phyloP scores from a whole-genome alignment of 1,140 invertebrate genomes.

The Caenorhabditis tropicalis region DNA sequence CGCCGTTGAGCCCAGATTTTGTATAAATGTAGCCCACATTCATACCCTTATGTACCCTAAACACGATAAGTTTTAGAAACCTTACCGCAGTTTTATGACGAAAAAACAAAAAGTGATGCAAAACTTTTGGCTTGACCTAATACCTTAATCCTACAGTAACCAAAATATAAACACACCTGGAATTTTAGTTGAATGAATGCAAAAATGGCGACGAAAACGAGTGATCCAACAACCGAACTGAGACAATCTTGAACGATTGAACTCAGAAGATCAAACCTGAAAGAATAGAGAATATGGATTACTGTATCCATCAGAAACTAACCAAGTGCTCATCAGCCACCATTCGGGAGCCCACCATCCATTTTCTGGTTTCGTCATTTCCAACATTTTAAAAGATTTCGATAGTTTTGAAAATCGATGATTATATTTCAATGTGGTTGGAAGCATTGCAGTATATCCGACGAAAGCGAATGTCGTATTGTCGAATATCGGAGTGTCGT shows the following conservation, averaged over 20 bases:
- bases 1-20: too few species aligned
- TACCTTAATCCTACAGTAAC: background rate
- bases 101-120: too few species aligned
- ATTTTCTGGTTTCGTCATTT: slow-evolving; percentile 31
- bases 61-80: too few species aligned
- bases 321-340: slow-evolving; percentile 70
- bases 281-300: background rate
- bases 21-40: too few species aligned
- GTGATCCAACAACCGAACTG: slow-evolving; percentile 64
- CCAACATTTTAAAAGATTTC: slow-evolving; percentile 62
- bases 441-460: slow-evolving; percentile 69
- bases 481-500: slow-evolving; percentile 71
- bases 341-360: slow-evolving; percentile 70
- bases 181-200: slow-evolving; percentile 60
- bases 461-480: slow-evolving; percentile 68
- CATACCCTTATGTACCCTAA: too few species aligned
- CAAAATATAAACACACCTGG: slow-evolving; percentile 43
- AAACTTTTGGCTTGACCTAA: too few species aligned
- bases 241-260: slow-evolving; percentile 66
- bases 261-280: slow-evolving; percentile 65
- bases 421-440: slow-evolving; percentile 68
- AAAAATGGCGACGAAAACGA: slow-evolving; percentile 66
- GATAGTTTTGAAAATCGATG: slow-evolving; percentile 71
- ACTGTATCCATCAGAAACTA: background rate
- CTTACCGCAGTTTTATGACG: too few species aligned